Evolutionary conservation across 2,113 vertebrate species (phyloP).

Genomic region (Phylloscopus trochilus): DNA sequence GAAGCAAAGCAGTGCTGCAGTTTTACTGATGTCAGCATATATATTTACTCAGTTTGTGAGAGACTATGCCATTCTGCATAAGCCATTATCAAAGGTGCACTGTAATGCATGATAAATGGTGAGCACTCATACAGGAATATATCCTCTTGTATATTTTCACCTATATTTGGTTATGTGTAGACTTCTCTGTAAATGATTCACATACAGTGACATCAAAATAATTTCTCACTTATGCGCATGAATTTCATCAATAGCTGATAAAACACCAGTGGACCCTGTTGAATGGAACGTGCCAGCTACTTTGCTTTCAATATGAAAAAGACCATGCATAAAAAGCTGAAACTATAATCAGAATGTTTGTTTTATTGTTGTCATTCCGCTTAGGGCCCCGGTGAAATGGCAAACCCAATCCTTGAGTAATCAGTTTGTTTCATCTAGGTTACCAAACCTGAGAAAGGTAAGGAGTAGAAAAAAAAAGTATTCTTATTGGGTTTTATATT

Average conservation of each 20-base stretch:
- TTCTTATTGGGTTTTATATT: not conserved
- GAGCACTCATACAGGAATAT: not conserved
- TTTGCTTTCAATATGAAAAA: not conserved
- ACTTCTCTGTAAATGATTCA: not conserved
- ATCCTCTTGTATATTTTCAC: not conserved
- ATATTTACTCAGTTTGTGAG: not conserved
- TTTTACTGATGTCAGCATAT: slow-evolving; percentile 10
- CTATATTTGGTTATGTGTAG: not conserved
- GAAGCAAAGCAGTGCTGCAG: not conserved
- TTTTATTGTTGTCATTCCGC: not conserved
- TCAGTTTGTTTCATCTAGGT: not conserved
- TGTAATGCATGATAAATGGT: not conserved
- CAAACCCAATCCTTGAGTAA: not conserved
- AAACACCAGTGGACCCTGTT: not conserved
- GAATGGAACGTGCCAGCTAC: not conserved
- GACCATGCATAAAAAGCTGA: not conserved
- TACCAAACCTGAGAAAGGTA: not conserved
- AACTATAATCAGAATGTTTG: not conserved
- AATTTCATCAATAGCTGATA: not conserved
- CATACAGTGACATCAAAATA: not conserved
- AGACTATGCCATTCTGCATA: slow-evolving; percentile 18
- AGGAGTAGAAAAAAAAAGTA: not conserved
- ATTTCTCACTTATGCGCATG: not conserved
- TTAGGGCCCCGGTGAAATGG: not conserved
- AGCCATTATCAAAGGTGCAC: not conserved